Evolutionary conservation across 2,113 vertebrate species (phyloP).

Genomic region (Gobius niger): DNA sequence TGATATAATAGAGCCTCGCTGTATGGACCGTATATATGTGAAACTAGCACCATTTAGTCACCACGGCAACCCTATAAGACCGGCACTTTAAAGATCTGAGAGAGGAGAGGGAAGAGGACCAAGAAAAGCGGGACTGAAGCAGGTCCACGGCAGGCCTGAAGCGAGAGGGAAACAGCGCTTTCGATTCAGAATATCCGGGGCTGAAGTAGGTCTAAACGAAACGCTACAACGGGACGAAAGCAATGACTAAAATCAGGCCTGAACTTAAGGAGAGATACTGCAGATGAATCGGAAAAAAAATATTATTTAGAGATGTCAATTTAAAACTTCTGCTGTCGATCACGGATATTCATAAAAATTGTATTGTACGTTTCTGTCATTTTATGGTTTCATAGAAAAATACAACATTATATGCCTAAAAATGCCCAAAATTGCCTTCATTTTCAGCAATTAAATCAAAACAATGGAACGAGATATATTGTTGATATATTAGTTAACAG

Average conservation of each 20-base stretch:
- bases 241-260: neutral
- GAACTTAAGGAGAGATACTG: neutral
- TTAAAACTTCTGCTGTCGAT: no score
- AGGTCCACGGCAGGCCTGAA: neutral
- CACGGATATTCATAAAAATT: no score
- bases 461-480: no score
- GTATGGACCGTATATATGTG: neutral
- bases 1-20: neutral
- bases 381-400: no score
- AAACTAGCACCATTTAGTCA: slow-evolving; percentile 8
- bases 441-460: no score
- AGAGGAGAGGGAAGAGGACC: neutral
- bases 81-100: neutral
- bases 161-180: neutral
- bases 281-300: no score
- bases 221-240: neutral
- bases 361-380: no score
- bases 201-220: neutral
- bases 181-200: neutral
- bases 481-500: no score
- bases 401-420: no score
- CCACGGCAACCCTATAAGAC: slow-evolving; percentile 2
- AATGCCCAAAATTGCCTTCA: no score
- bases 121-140: neutral
- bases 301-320: no score